Evolutionary conservation across 2,797 vertebrate genomes (phyloP).

Genomic region (Lutjanus argentimaculatus): DNA sequence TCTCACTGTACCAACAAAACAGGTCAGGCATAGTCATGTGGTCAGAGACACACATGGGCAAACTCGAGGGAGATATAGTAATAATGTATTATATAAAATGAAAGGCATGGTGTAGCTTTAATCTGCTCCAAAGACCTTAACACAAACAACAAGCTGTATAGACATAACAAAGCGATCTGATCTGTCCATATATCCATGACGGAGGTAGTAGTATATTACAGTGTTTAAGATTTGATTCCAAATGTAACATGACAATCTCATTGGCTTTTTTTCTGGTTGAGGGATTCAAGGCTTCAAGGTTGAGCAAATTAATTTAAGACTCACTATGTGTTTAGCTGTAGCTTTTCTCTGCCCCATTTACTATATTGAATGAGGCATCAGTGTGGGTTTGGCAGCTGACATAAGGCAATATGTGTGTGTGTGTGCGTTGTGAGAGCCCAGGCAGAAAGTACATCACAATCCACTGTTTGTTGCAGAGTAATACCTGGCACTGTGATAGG

Average conservation of each 20-base stretch:
- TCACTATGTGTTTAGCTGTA: constrained; percentile 53
- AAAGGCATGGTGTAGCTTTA: neutral
- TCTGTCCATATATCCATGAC: constrained; percentile 23
- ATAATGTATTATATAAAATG: constrained; percentile 3
- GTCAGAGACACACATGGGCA: neutral
- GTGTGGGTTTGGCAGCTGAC: constrained; percentile 60
- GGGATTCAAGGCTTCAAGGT: constrained; percentile 60
- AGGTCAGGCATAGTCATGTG: constrained; percentile 3
- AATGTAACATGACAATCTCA: constrained; percentile 63
- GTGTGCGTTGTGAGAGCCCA: constrained; percentile 7
- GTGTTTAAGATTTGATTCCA: constrained; percentile 50
- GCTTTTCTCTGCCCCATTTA: constrained; percentile 72
- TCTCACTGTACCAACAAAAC: constrained; percentile 10
- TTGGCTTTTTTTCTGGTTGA: constrained; percentile 36
- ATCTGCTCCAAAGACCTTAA: neutral
- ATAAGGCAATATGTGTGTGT: constrained; percentile 21
- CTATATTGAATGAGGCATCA: constrained; percentile 62
- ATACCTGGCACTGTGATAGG: neutral
- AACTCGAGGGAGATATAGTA: neutral
- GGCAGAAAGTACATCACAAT: constrained; percentile 27
- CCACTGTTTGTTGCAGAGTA: neutral
- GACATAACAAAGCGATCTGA: constrained; percentile 18
- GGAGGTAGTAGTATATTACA: constrained; percentile 11
- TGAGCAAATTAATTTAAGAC: constrained; percentile 71
- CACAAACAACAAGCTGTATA: constrained; percentile 14